Evolutionary conservation across 1,140 invertebrate genomes (phyloP), one percentile per base, ranked within the genome.

Genomic region (Drosophila simulans): DNA sequence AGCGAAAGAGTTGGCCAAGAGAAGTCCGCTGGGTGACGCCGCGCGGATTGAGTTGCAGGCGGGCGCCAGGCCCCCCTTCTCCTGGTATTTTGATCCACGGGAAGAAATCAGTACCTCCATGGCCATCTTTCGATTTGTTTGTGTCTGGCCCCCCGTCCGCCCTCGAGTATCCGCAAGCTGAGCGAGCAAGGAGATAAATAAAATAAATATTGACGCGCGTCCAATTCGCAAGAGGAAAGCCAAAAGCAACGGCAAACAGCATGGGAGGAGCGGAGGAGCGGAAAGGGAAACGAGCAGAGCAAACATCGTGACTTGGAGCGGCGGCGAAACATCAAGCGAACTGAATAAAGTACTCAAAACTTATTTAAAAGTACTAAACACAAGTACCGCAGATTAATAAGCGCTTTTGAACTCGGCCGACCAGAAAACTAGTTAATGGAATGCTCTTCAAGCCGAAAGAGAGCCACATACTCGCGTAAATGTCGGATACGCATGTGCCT

Each of bases 301-400:
- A 81, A 77, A 77, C 60, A 82, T 82, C 82, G 82, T 86, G 82
- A 86, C 78, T 86, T 68, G 77, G 62, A 84, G 78, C 66, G 90
- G 77, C 85, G 83, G 85, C 86, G 69, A 90, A 91, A 88, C 90
- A 88, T 91, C 80, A 91, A 91, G 80, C 58, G 64, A 76, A 82
- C 86, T 88, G 80, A 91, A 91, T 90, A 89, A 90, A 91, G 90
- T 90, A 85, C 90, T 91, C 85, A 91, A 91, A 88, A 90, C 80
- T 77, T 91, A 86, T 91, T 91, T 91, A 90, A 89, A 91, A 89
- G 82, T 84, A 91, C 81, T 89, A 91, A 91, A 88, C 77, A 81
- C 90, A 90, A 91, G 85, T 85, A 91, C 85, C 68, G 88, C 72
- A 90, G 89, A 91, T 91, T 91, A 91, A 91, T 91, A 91, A 91